These are phyloP conservation scores for Anastrepha ludens DNA, from an alignment of 1,140 invertebrate genomes.

Conservation along the genomic window DNA sequence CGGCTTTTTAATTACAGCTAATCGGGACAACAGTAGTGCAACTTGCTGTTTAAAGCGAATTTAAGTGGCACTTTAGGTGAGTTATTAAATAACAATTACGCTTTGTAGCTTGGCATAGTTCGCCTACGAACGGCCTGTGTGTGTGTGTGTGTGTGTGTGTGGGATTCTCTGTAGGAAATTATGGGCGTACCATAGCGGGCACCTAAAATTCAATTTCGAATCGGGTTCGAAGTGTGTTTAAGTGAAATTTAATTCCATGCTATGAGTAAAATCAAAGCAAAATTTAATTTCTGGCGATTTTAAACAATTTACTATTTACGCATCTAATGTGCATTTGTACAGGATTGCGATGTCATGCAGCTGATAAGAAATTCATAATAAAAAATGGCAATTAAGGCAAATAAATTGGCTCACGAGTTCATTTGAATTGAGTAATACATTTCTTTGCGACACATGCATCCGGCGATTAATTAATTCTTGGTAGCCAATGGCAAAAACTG, in stretches of 20 bases:
- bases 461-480: slow-evolving; percentile 25
- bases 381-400: no score
- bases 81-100: slow-evolving; percentile 28
- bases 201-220: neutral
- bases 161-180: neutral
- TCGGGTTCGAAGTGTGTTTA: neutral
- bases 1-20: slow-evolving; percentile 5
- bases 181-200: neutral
- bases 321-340: no score
- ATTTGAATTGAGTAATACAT: neutral
- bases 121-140: no score
- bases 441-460: neutral
- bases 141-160: neutral
- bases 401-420: neutral
- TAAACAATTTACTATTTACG: no score
- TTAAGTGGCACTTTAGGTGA: neutral
- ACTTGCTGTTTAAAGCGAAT: neutral
- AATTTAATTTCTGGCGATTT: neutral
- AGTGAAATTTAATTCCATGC: slow-evolving; percentile 37
- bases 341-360: no score
- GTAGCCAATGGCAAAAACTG: slow-evolving; percentile 2
- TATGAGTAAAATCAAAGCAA: neutral
- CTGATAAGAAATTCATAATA: no score
- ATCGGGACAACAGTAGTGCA: neutral
- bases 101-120: neutral